Base-by-base conservation (phyloP, 2,113 vertebrate genomes). In the Cheirogaleus medius region DNA sequence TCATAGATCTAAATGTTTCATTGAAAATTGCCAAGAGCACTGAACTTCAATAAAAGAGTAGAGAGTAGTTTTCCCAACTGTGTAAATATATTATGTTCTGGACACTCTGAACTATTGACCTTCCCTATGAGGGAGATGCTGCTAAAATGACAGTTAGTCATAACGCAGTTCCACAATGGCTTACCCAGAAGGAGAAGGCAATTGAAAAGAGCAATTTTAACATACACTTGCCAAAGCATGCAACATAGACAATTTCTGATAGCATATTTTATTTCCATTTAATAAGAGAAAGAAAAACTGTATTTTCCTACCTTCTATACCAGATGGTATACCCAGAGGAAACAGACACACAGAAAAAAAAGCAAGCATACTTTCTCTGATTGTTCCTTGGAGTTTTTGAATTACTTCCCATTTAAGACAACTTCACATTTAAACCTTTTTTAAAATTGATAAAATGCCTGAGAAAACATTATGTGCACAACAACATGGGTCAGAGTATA, bases 31-130 rank as follows among this genome's bases (percentile, higher is more conserved):
- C 91, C 98, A 25, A 93, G 76, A 94, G 64, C 90, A 91, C 12
- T 97, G 91, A 98, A 98, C 84, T 98, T 97, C 89, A 97, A 82
- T 90, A 76, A 89, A 96, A 83, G 12, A 90, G 94, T 54, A 97
- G 66, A 3, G 13, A 97, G 91, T 89, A 91, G 73, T 95, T 96
- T 94, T 95, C 90, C 89, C 94, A 92, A 97, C 92, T 95, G 96
- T 82, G 95, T 92, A 98, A 98, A 97, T 83, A 98, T 97, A 97
- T 97, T 98, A 98, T 64, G 1, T 85, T 97, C 84, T 97, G 97
- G 96, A 98, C 97, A 98, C 87, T 78, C 82, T 98, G 98, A 99
- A 98, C 98, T 98, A 71, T 56, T 98, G 98, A 99, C 99, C 98
- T 97, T 89, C 83, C 86, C 95, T 92, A 71, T 37, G 54, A 97